Evolutionary conservation across 1,140 invertebrate genomes (phyloP).

Genomic region (Lordiphosa mommai): DNA sequence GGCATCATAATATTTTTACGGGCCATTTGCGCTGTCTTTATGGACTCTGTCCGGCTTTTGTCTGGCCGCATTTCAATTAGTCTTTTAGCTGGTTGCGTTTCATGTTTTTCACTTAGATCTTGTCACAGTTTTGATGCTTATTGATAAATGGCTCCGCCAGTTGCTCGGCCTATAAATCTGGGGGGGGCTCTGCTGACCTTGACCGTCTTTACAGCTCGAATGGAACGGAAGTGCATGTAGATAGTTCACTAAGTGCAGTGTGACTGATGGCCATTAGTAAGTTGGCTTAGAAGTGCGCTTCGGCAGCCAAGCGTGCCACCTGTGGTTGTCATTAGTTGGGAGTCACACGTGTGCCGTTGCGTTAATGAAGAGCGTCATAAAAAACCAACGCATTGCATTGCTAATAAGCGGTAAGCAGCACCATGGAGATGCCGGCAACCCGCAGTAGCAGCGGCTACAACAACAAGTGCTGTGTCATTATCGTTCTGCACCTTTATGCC

Average conservation of each 20-base stretch:
- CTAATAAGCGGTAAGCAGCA: conserved; percentile 55
- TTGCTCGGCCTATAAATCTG: conserved; percentile 9
- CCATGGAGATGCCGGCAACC: not conserved
- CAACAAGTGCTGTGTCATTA: conserved; percentile 53
- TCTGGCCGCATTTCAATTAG: conserved; percentile 35
- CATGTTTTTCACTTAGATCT: conserved; percentile 19
- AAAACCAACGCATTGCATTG: conserved; percentile 52
- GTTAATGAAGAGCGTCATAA: conserved; percentile 50
- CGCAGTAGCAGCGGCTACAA: conserved; percentile 8
- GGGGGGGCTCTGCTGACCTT: conserved; percentile 36
- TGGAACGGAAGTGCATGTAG: conserved; percentile 4
- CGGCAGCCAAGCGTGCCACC: conserved; percentile 62
- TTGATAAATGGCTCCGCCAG: conserved; percentile 59
- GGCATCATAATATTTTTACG: conserved; percentile 71
- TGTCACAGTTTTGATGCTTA: conserved; percentile 9
- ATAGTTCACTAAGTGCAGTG: conserved; percentile 39
- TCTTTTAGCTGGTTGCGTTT: conserved; percentile 59
- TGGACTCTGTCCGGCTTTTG: conserved; percentile 49
- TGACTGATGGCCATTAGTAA: conserved; percentile 50
- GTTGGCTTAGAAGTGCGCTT: conserved; percentile 9
- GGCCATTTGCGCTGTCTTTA: conserved; percentile 67
- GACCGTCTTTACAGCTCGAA: conserved; percentile 36
- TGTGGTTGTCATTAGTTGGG: conserved; percentile 60
- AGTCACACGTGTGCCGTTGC: conserved; percentile 18
- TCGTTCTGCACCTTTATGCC: too few species aligned